Conservation (phyloP, 1,140 invertebrate species). For the Leptopilina boulardi region DNA sequence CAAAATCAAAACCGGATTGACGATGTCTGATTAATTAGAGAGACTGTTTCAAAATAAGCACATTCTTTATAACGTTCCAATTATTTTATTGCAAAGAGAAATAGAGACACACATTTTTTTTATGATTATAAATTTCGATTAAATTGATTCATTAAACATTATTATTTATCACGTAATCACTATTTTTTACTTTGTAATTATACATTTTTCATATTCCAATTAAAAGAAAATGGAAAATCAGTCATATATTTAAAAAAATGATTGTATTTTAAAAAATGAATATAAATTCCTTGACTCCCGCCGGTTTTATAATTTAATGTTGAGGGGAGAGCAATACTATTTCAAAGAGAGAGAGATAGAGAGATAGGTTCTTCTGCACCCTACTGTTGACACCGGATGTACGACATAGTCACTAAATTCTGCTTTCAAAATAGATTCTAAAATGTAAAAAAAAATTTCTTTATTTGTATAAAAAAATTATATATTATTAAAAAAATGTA, state of each 20-base stretch:
- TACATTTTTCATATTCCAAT: background rate
- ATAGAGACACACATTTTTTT: conserved; percentile 7
- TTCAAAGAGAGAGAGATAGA: conserved; percentile 3
- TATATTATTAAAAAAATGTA: background rate
- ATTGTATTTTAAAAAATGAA: background rate
- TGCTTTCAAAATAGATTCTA: conserved; percentile 18
- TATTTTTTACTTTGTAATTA: background rate
- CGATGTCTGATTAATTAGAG: conserved; percentile 26
- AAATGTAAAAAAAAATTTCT: background rate
- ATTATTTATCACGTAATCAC: background rate
- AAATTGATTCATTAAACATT: conserved; percentile 12
- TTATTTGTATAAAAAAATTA: background rate
- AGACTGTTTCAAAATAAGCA: conserved; percentile 12
- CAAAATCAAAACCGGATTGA: conserved; percentile 18
- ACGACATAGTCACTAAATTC: conserved; percentile 22
- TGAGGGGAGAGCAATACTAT: background rate
- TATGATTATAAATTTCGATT: background rate
- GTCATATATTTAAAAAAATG: background rate
- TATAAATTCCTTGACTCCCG: background rate
- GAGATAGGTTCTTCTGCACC: conserved; percentile 21
- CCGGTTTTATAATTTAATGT: conserved; percentile 1
- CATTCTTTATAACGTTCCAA: conserved; percentile 25
- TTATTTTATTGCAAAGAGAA: conserved; percentile 6
- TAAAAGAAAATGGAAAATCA: too few relatives aligned
- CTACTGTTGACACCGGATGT: conserved; percentile 27